Evolutionary conservation across 2,888 invertebrate species (phyloP), one percentile per base, ranked within the genome.

Genomic region (Parelbella ahira): DNA sequence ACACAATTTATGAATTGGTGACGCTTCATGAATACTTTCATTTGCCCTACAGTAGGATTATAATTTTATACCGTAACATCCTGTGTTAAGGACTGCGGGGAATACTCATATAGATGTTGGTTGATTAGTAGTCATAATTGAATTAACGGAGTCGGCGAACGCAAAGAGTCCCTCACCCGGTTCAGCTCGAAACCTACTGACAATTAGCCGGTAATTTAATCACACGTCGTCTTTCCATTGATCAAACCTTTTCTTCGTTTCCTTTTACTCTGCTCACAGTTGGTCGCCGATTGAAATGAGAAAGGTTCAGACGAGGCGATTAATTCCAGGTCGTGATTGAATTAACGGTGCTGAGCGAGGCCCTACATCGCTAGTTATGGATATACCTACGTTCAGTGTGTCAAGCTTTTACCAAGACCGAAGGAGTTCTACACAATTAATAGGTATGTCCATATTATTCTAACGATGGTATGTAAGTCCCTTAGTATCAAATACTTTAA

Each of bases 81-180:
- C 25, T 24, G 36, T 21, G 11, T 10, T 23, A 23, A 15, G 18
- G 4, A 33, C 7, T 21, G 6, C 8, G 23, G 15, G 10, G 10
- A 23, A 30, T 54, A 56, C 57, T 52, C 54, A 50, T 47, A 50
- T 48, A 50, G 56, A 53, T 60, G 58, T 56, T 59, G 63, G 65
- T 67, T 73, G 68, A 78, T 76, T 77, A 72, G 70, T 69, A 66
- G 68, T 20, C 32, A 70, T 76, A 74, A 78, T 77, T 76, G 71
- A 75, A 75, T 74, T 73, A 75, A 76, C 67, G 66, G 73, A 72
- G 68, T 56, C 61, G 54, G 39, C 32, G 6, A 32, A 18, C 32
- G 30, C 25, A 33, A 39, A 39, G 32, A 10, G 25, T 9, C 9
- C 15, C 11, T 8, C 23, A 15, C 24, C 24, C 19, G 39, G 32